Conservation (phyloP, 2,113 vertebrate genomes). For the Albula goreensis region DNA sequence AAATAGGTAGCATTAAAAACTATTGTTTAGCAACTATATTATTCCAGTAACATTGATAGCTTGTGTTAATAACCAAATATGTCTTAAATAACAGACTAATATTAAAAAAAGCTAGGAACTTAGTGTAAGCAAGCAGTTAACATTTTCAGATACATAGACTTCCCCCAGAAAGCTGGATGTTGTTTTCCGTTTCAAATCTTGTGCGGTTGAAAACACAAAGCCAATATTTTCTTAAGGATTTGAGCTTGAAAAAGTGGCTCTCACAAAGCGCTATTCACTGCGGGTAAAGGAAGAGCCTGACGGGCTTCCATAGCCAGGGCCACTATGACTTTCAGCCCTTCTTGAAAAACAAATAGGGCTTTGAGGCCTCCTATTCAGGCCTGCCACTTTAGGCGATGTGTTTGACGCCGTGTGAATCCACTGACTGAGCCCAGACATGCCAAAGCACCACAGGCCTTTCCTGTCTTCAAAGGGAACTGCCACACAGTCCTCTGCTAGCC, state of each 20-base stretch:
- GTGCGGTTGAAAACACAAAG: not conserved
- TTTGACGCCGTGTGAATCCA: constrained; percentile 40
- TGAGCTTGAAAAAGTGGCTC: constrained; percentile 2
- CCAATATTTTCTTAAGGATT: constrained; percentile 10
- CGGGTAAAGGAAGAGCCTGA: not conserved
- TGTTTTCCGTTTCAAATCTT: constrained; percentile 13
- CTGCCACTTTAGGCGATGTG: constrained; percentile 35
- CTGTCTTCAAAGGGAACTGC: constrained; percentile 35
- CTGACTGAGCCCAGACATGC: constrained; percentile 25
- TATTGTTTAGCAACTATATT: too few relatives aligned
- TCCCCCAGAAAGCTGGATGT: not conserved
- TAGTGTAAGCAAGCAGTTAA: not conserved
- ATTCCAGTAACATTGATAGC: too few relatives aligned
- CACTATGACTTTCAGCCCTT: constrained; percentile 23
- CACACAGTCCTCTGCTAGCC: not conserved
- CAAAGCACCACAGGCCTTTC: constrained; percentile 39
- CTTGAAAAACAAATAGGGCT: constrained; percentile 41
- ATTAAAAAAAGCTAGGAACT: not conserved
- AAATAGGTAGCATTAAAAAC: too few relatives aligned
- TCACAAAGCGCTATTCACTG: constrained; percentile 27
- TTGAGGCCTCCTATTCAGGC: constrained; percentile 42
- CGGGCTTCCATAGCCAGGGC: constrained; percentile 2
- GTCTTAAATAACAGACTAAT: not conserved
- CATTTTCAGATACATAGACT: not conserved
- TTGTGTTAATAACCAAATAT: too few relatives aligned